Conservation (phyloP, 2,113 vertebrate genomes). For the Acanthochromis polyacanthus region DNA sequence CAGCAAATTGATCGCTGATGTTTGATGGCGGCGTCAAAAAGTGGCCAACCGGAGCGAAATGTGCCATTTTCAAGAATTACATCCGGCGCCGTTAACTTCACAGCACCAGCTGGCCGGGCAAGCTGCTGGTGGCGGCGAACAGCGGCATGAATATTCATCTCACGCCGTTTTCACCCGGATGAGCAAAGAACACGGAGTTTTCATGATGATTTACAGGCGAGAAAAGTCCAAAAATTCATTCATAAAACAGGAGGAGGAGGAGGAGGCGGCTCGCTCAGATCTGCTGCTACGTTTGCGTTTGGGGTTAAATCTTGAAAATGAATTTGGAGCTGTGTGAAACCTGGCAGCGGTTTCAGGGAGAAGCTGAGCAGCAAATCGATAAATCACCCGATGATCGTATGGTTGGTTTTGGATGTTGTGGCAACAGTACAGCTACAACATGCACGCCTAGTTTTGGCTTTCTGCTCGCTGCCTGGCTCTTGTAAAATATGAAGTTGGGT, state of each 20-base stretch:
- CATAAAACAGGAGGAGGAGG: neutral
- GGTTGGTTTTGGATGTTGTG: constrained; percentile 27
- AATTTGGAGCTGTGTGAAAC: neutral
- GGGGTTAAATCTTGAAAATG: neutral
- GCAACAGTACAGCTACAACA: constrained; percentile 37
- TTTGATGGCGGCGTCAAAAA: constrained; percentile 31
- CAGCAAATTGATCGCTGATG: constrained; percentile 1
- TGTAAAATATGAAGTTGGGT: constrained; percentile 46
- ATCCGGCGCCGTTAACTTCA: constrained; percentile 56
- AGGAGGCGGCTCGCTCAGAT: constrained; percentile 15
- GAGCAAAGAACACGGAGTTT: constrained; percentile 54
- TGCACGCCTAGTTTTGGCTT: neutral
- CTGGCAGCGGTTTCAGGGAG: neutral
- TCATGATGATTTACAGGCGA: constrained; percentile 10
- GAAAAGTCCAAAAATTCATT: constrained; percentile 39
- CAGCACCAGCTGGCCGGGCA: constrained; percentile 68
- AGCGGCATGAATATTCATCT: constrained; percentile 64
- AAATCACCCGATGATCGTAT: constrained; percentile 27
- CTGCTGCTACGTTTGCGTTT: neutral
- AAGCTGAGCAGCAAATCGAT: constrained; percentile 18
- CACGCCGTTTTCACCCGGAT: constrained; percentile 25
- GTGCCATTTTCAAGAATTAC: constrained; percentile 31
- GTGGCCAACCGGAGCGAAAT: constrained; percentile 26
- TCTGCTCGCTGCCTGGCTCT: neutral
- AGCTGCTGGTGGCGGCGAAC: constrained; percentile 59